Conservation (phyloP, 1,140 invertebrate genomes). For the Micrasema longulum region DNA sequence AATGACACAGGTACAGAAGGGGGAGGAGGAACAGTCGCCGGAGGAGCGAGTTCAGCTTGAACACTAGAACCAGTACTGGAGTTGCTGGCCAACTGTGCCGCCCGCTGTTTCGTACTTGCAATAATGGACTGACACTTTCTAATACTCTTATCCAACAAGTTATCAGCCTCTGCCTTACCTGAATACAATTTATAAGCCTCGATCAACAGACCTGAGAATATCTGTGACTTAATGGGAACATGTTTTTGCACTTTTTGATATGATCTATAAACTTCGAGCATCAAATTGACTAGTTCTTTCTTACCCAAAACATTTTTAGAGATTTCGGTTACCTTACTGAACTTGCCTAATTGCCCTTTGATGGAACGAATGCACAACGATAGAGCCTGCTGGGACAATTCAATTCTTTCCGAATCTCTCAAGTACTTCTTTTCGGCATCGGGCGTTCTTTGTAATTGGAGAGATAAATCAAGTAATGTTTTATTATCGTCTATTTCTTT, state of each 20-base stretch:
- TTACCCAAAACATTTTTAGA: conserved; percentile 62
- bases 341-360: conserved; percentile 63
- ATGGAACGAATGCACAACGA: conserved; percentile 76
- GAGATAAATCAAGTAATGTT: conserved; percentile 82
- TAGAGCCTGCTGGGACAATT: conserved; percentile 80
- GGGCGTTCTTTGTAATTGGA: conserved; percentile 82
- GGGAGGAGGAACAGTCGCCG: conserved; percentile 4
- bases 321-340: conserved; percentile 62
- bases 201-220: conserved; percentile 70
- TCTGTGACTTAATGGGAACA: conserved; percentile 67
- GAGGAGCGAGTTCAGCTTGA: conserved; percentile 8
- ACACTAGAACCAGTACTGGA: neutral
- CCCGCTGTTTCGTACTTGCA: conserved; percentile 60
- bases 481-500: conserved; percentile 83
- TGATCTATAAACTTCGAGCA: conserved; percentile 74
- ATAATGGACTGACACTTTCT: conserved; percentile 62
- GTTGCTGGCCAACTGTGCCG: conserved; percentile 46
- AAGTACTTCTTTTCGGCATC: conserved; percentile 89
- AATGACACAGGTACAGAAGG: conserved; percentile 6
- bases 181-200: conserved; percentile 71
- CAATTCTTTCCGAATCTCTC: conserved; percentile 81
- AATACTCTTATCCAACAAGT: conserved; percentile 63
- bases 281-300: conserved; percentile 64
- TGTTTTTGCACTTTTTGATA: conserved; percentile 73
- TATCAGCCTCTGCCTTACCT: conserved; percentile 59